Evolutionary conservation across 2,888 invertebrate genomes (phyloP).

Genomic region (Aplocera efformata): DNA sequence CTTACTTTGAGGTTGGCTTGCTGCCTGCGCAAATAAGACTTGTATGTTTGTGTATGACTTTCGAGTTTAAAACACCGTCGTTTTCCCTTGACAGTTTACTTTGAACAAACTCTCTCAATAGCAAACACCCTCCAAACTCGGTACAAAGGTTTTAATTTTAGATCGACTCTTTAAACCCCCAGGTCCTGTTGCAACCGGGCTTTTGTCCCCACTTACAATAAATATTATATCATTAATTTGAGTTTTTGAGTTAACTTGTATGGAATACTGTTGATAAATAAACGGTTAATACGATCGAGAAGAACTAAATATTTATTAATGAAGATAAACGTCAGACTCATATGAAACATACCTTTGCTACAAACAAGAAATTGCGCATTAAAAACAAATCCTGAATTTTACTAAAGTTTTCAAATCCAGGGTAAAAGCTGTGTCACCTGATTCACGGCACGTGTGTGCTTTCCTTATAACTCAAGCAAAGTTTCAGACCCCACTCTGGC

Average conservation of each 20-base stretch:
- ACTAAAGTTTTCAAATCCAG: neutral
- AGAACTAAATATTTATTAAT: too few relatives aligned
- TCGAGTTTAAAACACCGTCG: slow-evolving; percentile 6
- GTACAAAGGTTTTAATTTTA: slow-evolving; percentile 5
- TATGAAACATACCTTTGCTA: too few relatives aligned
- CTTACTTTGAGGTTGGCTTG: slow-evolving; percentile 6
- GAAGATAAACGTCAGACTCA: too few relatives aligned
- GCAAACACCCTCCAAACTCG: slow-evolving; percentile 11
- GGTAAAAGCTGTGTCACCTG: slow-evolving; percentile 10
- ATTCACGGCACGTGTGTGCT: slow-evolving; percentile 3
- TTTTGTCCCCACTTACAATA: too few relatives aligned
- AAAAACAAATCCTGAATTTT: too few relatives aligned
- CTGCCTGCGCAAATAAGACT: slow-evolving; percentile 6
- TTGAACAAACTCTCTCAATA: slow-evolving; percentile 12
- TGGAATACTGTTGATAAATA: too few relatives aligned
- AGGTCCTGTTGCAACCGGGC: too few relatives aligned
- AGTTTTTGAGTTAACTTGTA: too few relatives aligned
- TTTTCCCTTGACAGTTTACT: slow-evolving; percentile 10
- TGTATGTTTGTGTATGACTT: slow-evolving; percentile 10
- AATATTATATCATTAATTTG: too few relatives aligned
- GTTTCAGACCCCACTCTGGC: slow-evolving; percentile 12
- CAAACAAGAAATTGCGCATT: too few relatives aligned
- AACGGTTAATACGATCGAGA: too few relatives aligned
- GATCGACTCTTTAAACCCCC: too few relatives aligned
- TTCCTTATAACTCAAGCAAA: slow-evolving; percentile 8